These are phyloP conservation scores for Philaenus spumarius DNA, from an alignment of 1,140 invertebrate species.

Conservation along the genomic window DNA sequence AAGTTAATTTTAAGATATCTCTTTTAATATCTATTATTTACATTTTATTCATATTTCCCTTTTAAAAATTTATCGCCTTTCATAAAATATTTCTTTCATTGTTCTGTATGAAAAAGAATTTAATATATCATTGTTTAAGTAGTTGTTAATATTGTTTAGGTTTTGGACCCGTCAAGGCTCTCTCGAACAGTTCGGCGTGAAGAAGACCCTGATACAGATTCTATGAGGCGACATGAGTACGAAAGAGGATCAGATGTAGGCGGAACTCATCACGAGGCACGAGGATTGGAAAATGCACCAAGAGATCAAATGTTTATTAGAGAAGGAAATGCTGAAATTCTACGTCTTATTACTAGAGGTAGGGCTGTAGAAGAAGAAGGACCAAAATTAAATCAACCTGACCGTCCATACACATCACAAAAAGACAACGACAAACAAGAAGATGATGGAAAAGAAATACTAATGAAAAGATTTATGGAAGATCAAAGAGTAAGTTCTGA, in stretches of 20 bases:
- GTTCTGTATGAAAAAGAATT: too few species aligned
- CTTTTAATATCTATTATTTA: too few species aligned
- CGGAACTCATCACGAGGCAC: conserved; percentile 38
- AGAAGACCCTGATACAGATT: conserved; percentile 53
- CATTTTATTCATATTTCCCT: too few species aligned
- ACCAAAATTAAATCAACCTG: conserved; percentile 35
- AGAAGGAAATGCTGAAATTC: conserved; percentile 74
- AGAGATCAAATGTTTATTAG: conserved; percentile 63
- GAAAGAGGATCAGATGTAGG: conserved; percentile 63
- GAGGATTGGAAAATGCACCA: conserved; percentile 31
- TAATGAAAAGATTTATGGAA: conserved; percentile 72
- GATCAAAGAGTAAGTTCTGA: conserved; percentile 39
- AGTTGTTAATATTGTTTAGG: too few species aligned
- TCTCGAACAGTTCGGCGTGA: conserved; percentile 6
- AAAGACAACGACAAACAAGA: conserved; percentile 36
- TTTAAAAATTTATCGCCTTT: too few species aligned
- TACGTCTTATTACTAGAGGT: conserved; percentile 67
- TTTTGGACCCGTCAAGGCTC: conserved; percentile 27
- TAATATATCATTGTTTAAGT: too few species aligned
- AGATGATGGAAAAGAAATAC: conserved; percentile 67
- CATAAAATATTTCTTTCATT: too few species aligned
- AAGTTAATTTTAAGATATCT: too few species aligned
- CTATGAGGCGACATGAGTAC: conserved; percentile 62
- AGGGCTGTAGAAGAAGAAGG: conserved; percentile 49
- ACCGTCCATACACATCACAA: conserved; percentile 28